Evolutionary conservation across 2,113 vertebrate genomes (phyloP).

Genomic region (Nothocercus nigrocapillus): DNA sequence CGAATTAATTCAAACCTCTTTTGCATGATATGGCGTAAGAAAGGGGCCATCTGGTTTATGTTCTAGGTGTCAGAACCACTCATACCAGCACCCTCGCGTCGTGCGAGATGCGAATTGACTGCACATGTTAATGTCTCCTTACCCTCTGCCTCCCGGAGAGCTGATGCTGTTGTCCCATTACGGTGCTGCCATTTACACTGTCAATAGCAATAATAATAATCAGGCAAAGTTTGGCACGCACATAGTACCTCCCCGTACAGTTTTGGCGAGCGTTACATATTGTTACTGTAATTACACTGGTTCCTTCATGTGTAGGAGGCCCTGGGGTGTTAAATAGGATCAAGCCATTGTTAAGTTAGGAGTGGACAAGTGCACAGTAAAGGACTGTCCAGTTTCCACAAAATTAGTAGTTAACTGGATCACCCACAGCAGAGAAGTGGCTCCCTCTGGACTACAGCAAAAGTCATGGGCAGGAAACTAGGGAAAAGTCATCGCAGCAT

Average conservation of each 20-base stretch:
- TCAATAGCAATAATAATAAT: neutral
- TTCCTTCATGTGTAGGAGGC: neutral
- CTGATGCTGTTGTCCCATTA: constrained; percentile 34
- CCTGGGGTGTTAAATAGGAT: accelerated
- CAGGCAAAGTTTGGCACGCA: neutral
- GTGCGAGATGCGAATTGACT: constrained; percentile 60
- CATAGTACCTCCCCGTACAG: neutral
- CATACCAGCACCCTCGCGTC: constrained; percentile 49
- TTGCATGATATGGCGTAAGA: constrained; percentile 70
- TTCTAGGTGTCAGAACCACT: constrained; percentile 74
- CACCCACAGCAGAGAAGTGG: neutral
- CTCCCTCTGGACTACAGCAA: neutral
- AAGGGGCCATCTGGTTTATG: constrained; percentile 73
- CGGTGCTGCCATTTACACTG: constrained; percentile 22
- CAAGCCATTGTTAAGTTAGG: neutral
- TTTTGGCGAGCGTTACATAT: neutral
- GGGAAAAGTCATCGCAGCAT: neutral
- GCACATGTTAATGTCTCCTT: constrained; percentile 58
- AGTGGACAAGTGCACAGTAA: neutral
- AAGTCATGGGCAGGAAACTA: neutral
- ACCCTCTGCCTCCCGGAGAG: constrained; percentile 50
- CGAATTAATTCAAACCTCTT: constrained; percentile 71
- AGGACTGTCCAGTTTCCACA: neutral
- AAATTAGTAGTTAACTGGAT: too few species aligned
- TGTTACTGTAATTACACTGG: neutral